These are phyloP conservation scores for Tachina lurida DNA, from an alignment of 2,888 invertebrate species.

Conservation along the genomic window DNA sequence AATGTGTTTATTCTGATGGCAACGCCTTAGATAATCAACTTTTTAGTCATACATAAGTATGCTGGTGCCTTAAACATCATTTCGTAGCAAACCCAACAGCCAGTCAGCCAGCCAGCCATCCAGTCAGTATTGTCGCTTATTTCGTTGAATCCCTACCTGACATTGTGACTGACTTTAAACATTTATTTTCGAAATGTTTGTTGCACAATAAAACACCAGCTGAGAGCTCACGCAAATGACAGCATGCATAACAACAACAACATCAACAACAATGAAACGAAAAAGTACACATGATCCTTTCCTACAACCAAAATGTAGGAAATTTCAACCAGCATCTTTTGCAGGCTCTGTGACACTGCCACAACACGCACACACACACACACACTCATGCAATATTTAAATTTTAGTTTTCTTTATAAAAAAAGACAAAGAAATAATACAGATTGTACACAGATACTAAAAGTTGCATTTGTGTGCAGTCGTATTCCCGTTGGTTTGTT, in stretches of 20 bases:
- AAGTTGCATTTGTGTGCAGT: conserved; percentile 10
- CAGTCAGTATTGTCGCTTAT: conserved; percentile 22
- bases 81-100: neutral
- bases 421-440: neutral
- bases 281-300: conserved; percentile 67
- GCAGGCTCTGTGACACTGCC: conserved; percentile 16
- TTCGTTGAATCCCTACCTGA: conserved; percentile 62
- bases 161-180: conserved; percentile 69
- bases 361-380: neutral
- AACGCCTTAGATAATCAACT: conserved; percentile 59
- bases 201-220: conserved; percentile 36
- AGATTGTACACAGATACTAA: conserved; percentile 15
- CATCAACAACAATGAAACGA: conserved; percentile 8
- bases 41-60: conserved; percentile 27
- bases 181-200: conserved; percentile 55
- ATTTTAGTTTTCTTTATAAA: conserved; percentile 41
- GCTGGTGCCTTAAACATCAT: conserved; percentile 3
- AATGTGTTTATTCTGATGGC: conserved; percentile 61
- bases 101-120: conserved; percentile 17
- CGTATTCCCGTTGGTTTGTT: conserved; percentile 18
- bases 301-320: conserved; percentile 22
- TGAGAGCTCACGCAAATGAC: conserved; percentile 60
- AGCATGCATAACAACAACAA: conserved; percentile 31
- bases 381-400: conserved; percentile 34
- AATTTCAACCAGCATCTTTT: conserved; percentile 48